Conservation (phyloP, 2,113 vertebrate genomes). For the Dipodomys ordii region DNA sequence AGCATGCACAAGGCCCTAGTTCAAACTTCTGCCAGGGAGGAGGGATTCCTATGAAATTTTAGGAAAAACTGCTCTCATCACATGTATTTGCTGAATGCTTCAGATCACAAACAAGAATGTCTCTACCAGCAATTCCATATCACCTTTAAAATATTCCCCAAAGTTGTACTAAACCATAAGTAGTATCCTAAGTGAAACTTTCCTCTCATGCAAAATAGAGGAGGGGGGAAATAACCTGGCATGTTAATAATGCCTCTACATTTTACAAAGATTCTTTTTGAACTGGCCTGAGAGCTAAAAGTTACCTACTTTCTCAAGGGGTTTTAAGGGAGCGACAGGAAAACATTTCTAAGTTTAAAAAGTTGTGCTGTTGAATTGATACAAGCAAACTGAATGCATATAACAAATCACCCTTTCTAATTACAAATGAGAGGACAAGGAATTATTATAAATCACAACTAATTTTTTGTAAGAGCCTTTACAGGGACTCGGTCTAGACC, state of each 20-base stretch:
- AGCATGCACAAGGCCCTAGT: too few relatives aligned
- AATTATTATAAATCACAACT: background rate
- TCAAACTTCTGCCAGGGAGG: too few relatives aligned
- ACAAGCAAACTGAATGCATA: constrained; percentile 30
- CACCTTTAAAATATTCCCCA: constrained; percentile 34
- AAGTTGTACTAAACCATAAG: constrained; percentile 10
- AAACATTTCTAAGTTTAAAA: constrained; percentile 21
- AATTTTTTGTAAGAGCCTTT: background rate
- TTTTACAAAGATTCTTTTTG: constrained; percentile 13
- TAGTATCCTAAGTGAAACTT: constrained; percentile 4
- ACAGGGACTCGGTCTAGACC: background rate
- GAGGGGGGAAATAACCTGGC: background rate
- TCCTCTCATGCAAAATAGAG: constrained; percentile 24
- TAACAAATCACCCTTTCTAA: background rate
- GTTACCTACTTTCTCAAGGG: constrained; percentile 41
- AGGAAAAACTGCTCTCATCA: constrained; percentile 51
- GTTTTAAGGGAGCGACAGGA: constrained; percentile 9
- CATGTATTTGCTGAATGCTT: constrained; percentile 3
- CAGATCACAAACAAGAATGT: constrained; percentile 55
- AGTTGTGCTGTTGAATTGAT: background rate
- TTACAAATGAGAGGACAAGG: background rate
- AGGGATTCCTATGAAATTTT: constrained; percentile 57
- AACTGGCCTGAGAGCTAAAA: background rate
- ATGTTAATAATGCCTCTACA: background rate
- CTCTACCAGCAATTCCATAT: constrained; percentile 15